Percentiles rank a stretch among this genome's conserved stretches.
Conservation (phyloP, 2,888 invertebrate genomes). For the Pilophorus perplexus region DNA sequence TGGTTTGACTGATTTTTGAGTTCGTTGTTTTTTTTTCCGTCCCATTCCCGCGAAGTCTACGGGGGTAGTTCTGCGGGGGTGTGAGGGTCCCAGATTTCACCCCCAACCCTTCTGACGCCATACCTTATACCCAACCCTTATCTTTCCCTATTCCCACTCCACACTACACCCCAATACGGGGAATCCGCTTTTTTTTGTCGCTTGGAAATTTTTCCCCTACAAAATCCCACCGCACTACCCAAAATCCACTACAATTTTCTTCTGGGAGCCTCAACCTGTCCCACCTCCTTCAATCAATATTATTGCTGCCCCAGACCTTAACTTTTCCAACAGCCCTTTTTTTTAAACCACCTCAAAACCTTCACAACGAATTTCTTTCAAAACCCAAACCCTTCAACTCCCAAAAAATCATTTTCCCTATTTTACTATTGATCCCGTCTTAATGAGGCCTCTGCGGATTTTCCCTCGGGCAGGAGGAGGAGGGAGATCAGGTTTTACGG, state of each 20-base stretch:
- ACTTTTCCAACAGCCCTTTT: not conserved
- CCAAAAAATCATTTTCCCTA: too few species aligned
- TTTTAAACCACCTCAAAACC: too few species aligned
- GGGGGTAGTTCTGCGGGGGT: not conserved
- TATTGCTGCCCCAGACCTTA: conserved; percentile 28
- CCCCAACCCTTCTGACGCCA: conserved; percentile 13
- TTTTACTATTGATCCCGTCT: too few species aligned
- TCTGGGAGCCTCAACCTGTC: not conserved
- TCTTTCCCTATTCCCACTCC: not conserved
- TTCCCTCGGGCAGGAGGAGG: too few species aligned
- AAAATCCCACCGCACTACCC: not conserved
- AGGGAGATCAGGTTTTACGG: not conserved
- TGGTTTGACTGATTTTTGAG: too few species aligned
- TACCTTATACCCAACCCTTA: not conserved
- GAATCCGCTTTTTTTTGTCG: not conserved
- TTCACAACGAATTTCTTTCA: too few species aligned
- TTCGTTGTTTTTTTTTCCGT: too few species aligned
- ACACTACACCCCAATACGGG: too few species aligned
- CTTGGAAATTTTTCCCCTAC: not conserved
- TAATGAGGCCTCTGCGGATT: too few species aligned
- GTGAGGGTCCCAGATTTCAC: conserved; percentile 5
- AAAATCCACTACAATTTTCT: not conserved
- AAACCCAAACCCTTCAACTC: too few species aligned
- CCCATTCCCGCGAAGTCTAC: too few species aligned
- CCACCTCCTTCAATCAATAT: conserved; percentile 35